Evolutionary conservation across 2,113 vertebrate species (phyloP), one percentile per base, ranked within the genome.

Genomic region (Dissostichus mawsoni): DNA sequence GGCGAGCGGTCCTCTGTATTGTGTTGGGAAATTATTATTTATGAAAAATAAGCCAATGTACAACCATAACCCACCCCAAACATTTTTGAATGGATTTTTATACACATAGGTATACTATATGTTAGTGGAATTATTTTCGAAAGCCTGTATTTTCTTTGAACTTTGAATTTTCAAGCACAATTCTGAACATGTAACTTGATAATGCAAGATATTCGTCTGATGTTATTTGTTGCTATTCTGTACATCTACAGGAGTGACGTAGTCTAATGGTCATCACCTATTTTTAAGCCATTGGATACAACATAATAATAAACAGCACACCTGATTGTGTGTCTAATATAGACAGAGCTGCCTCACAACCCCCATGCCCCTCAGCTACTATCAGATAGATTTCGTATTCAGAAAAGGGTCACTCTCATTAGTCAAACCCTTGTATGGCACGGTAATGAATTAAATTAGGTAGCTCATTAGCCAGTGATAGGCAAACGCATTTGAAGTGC

Each of bases 391-490:
- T 70, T 89, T 78, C 81, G 75, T 74, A 90, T 86, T 80, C 81
- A 73, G 83, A 69, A 67, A 78, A 88, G 80, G 74, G 80, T 85
- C 65, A 68, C 56, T 90, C 80, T 91, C 89, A 90, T 90, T 90
- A 89, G 58, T 89, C 89, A 84, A 64, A 77, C 44, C 69, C 83
- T 82, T 90, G 85, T 81, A 88, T 88, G 74, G 76, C 68, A 50
- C 29, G 11, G 65, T 91, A 81, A 91, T 93, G 52, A 90, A 90
- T 88, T 82, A 80, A 84, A 89, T 90, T 88, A 89, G 78, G 76
- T 62, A 74, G 65, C 84, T 92, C 83, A 89, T 93, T 91, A 91
- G 89, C 78, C 81, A 79, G 73, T 82, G 79, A 89, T 78, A 78
- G 77, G 81, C 16, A 5, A 83, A 81, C 62, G 78, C 56, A 91